These are phyloP conservation scores for Accipiter cooperii DNA, from an alignment of 2,113 vertebrate genomes.

Conservation along the genomic window DNA sequence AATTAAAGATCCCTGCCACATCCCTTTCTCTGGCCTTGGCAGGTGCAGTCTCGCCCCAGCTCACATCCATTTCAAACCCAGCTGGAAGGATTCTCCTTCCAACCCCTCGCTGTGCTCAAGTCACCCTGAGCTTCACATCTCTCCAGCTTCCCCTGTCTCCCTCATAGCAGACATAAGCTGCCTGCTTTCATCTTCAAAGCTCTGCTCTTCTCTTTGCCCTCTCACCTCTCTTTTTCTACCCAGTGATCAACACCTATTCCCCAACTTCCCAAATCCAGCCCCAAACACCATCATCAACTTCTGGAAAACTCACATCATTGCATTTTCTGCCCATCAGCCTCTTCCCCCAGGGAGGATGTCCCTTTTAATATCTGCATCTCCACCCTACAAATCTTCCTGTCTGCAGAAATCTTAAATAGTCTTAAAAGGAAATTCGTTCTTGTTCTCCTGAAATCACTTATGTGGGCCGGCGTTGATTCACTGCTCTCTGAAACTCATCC, in stretches of 20 bases:
- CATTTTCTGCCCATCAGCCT: neutral
- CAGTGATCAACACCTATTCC: neutral
- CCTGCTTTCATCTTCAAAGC: neutral
- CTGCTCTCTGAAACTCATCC: neutral
- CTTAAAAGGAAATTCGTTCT: neutral
- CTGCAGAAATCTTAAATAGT: neutral
- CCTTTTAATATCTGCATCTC: neutral
- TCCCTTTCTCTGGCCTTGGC: neutral
- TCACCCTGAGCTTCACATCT: neutral
- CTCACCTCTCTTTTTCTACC: neutral
- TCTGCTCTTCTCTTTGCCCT: neutral
- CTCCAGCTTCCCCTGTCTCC: neutral
- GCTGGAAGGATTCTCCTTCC: neutral
- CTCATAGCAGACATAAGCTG: neutral
- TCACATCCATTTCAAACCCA: neutral
- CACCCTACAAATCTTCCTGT: neutral
- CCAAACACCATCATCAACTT: neutral
- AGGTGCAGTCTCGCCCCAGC: neutral
- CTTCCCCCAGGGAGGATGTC: neutral
- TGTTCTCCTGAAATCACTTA: neutral
- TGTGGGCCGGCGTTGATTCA: fast-evolving
- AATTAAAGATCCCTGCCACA: neutral
- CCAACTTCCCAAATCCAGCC: neutral
- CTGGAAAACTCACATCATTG: neutral
- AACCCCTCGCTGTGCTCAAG: neutral